A percentile compares a stretch with the other conserved stretches of the same genome.
These are phyloP conservation scores for Candidula unifasciata DNA, from an alignment of 2,888 invertebrate genomes.

Conservation along the genomic window DNA sequence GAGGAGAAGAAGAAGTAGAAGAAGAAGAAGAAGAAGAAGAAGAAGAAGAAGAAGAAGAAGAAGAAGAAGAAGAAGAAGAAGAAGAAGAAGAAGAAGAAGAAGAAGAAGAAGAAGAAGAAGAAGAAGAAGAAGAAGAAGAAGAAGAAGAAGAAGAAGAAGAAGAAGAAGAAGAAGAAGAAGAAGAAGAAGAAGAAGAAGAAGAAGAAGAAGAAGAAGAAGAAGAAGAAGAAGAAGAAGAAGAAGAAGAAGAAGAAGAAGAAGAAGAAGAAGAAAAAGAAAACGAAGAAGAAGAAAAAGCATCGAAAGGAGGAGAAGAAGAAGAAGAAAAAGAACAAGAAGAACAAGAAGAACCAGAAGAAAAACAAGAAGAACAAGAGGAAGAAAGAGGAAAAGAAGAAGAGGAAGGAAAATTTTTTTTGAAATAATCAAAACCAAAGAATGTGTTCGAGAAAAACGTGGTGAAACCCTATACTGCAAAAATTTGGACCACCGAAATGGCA, in stretches of 20 bases:
- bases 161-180: slow-evolving; percentile 41
- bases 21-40: neutral
- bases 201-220: neutral
- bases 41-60: neutral
- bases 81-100: slow-evolving; percentile 27
- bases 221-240: slow-evolving; percentile 31
- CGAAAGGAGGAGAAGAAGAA: neutral
- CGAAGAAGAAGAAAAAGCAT: too few species aligned
- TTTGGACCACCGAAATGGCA: too few species aligned
- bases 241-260: slow-evolving; percentile 5
- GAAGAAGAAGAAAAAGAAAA: neutral
- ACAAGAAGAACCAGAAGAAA: neutral
- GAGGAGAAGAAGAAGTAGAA: neutral
- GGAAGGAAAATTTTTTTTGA: neutral
- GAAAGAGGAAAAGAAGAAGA: slow-evolving; percentile 9
- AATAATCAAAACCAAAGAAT: too few species aligned
- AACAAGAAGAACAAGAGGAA: neutral
- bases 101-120: slow-evolving; percentile 14
- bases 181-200: neutral
- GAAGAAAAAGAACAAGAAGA: neutral
- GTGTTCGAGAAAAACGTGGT: too few species aligned
- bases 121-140: slow-evolving; percentile 37
- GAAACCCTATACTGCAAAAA: too few species aligned
- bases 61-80: neutral
- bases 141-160: slow-evolving; percentile 41